Base-by-base conservation (phyloP, 2,797 vertebrate genomes). In the Miichthys miiuy region DNA sequence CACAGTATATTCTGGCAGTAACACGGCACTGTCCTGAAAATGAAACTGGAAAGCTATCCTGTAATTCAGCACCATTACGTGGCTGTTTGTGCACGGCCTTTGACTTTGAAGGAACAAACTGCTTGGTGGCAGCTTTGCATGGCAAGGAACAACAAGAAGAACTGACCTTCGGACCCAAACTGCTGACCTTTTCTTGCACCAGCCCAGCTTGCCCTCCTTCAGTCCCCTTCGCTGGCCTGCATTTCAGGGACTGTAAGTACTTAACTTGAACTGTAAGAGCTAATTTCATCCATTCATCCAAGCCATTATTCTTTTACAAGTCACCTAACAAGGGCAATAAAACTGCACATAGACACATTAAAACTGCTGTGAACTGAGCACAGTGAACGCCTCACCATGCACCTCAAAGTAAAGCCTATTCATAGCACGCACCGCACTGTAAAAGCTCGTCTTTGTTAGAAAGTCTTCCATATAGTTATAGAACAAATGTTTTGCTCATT, bases 401-500 rank as follows among this genome's bases (percentile, higher is more conserved):
- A 71, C 23, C 68, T 71, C 57, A 66, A 57, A 79, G 68, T n/a
- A 16, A 5, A 67, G 75, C 21, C 23, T 68, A 55, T 72, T 76
- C 68, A 74, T 44, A 79, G 78, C 66, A 13, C 12, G 18, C 46
- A 16, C 30, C 25, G 2, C 74, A 64, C 46, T 17, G 27, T 79
- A 60, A 81, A 82, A 72, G 44, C 46, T 3, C 0, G 7, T 52
- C 55, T 73, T 67, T 72, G n/a, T 54, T 16, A 63, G 51, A 65
- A 83, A 70, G 20, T 51, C 58, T 18, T 60, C 41, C 18, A 25
- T 17, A 25, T 63, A 54, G 14, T 52, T 47, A 17, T 2, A 50
- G 18, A 57, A 23, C 51, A 72, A 78, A 75, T 54, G 54, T 79
- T 85, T 82, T 72, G 7, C 65, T 76, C 56, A 41, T 75, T 48